Base-by-base conservation (phyloP, 2,113 vertebrate genomes). In the Nesoenas mayeri region DNA sequence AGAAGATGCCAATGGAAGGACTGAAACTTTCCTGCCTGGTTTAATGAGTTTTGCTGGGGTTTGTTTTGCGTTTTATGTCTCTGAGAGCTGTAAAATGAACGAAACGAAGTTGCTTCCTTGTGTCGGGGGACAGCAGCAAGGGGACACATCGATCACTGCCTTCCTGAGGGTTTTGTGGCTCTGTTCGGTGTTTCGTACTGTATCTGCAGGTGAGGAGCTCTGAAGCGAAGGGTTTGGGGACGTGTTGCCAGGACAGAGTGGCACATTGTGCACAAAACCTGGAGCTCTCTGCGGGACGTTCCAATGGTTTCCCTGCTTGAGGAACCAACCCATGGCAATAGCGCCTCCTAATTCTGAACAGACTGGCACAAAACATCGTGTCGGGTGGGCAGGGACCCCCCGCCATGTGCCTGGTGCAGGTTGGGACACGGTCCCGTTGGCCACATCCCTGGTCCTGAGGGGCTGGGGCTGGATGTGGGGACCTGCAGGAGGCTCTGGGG, bases 401-500 rank as follows among this genome's bases (percentile, higher is more conserved):
- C 0, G 0, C 60, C 7, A 4, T 19, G 69, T 38, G 26, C 7
- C 8, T 2, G 8, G 72, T n/a, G 4, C 4, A 2, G 25, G 28
- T 38, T 3, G 4, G 56, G 15, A 31, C 0, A 1, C 2, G 9
- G 10, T 36, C 64, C 73, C 3, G 0, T 9, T 10, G 9, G 25
- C 5, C 73, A 14, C 70, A 15, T n/a, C 50, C 21, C 0, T 0
- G 0, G 1, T 47, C 8, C 71, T 21, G 9, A 4, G 42, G 6
- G n/a, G 42, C 11, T 21, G 34, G 13, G 32, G 0, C 1, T 4
- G 11, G 15, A 7, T 0, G 48, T 19, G 57, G 31, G n/a, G 5
- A 18, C 69, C 31, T 34, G 4, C 26, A 20, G 61, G 60, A 13
- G 4, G 65, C 65, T 42, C 38, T 8, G 17, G 34, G 56, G 31